Evolutionary conservation across 2,797 vertebrate genomes (phyloP).

Genomic region (Ctenopoma multispine): DNA sequence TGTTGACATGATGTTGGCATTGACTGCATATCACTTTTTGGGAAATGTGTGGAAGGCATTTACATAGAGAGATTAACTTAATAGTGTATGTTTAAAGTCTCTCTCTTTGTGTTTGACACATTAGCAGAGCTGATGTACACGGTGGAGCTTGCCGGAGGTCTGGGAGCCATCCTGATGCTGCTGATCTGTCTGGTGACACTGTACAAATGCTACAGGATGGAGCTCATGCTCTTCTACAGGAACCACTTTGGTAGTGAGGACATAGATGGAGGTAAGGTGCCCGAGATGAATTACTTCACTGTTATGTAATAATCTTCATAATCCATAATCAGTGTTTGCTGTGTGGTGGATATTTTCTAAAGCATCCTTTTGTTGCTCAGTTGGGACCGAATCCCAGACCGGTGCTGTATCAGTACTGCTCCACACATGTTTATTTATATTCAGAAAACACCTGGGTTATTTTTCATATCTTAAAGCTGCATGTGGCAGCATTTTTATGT

Average conservation of each 20-base stretch:
- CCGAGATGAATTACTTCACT: conserved; percentile 8
- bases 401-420: conserved; percentile 22
- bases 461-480: conserved; percentile 55
- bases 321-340: conserved; percentile 22
- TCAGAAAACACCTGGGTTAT: conserved; percentile 43
- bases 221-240: conserved; percentile 99
- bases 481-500: conserved; percentile 45
- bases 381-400: conserved; percentile 35
- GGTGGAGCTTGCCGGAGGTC: conserved; percentile 96
- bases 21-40: too few relatives aligned
- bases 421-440: conserved; percentile 42
- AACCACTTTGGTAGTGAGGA: conserved; percentile 98
- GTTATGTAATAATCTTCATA: conserved; percentile 14
- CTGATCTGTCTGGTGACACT: conserved; percentile 94
- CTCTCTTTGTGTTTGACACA: conserved; percentile 13
- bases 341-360: conserved; percentile 13
- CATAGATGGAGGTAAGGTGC: conserved; percentile 90
- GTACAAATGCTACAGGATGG: conserved; percentile 98
- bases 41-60: too few relatives aligned
- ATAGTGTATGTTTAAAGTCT: background rate
- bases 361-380: conserved; percentile 31
- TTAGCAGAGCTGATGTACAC: conserved; percentile 96
- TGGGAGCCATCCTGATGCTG: conserved; percentile 96
- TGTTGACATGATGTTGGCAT: too few relatives aligned
- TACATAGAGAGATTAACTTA: too few relatives aligned